These are phyloP conservation scores for Lithobates pipiens DNA, from an alignment of 2,797 vertebrate species.

Conservation along the genomic window DNA sequence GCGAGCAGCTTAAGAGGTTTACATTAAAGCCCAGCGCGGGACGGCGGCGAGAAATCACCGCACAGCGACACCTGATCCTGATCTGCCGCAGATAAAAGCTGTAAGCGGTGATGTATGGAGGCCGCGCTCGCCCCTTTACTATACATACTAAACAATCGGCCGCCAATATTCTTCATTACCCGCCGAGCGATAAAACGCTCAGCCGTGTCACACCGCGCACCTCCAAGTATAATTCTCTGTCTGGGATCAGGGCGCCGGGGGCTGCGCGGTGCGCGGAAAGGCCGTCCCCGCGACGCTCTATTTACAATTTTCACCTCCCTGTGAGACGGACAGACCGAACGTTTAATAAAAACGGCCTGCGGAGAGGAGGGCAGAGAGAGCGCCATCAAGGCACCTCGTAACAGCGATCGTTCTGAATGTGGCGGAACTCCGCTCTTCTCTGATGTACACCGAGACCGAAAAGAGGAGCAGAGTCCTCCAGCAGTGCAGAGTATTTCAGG, in stretches of 20 bases:
- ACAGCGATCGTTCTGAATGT: too few species aligned
- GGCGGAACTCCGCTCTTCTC: too few species aligned
- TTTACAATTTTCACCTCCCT: neutral
- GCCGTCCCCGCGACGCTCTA: neutral
- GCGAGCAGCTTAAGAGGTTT: slow-evolving; percentile 76
- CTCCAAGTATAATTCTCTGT: slow-evolving; percentile 37
- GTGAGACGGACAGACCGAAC: slow-evolving; percentile 7
- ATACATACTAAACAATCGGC: slow-evolving; percentile 65
- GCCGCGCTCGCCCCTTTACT: slow-evolving; percentile 61
- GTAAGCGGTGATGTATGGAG: slow-evolving; percentile 73
- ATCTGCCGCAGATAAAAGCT: slow-evolving; percentile 78
- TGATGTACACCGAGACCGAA: too few species aligned
- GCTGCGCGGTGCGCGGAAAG: neutral
- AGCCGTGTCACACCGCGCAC: slow-evolving; percentile 35
- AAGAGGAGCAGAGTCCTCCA: too few species aligned
- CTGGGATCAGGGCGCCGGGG: neutral
- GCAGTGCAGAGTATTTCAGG: too few species aligned
- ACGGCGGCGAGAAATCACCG: slow-evolving; percentile 79
- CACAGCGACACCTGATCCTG: slow-evolving; percentile 78
- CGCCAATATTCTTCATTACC: slow-evolving; percentile 58
- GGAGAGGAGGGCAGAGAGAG: neutral
- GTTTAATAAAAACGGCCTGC: slow-evolving; percentile 1
- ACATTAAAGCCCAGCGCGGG: slow-evolving; percentile 78
- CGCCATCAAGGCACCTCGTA: neutral
- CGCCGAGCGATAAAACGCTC: slow-evolving; percentile 56